Evolutionary conservation across 2,888 invertebrate species (phyloP), one percentile per base, ranked within the genome.

Genomic region (Cephus nigrinus): DNA sequence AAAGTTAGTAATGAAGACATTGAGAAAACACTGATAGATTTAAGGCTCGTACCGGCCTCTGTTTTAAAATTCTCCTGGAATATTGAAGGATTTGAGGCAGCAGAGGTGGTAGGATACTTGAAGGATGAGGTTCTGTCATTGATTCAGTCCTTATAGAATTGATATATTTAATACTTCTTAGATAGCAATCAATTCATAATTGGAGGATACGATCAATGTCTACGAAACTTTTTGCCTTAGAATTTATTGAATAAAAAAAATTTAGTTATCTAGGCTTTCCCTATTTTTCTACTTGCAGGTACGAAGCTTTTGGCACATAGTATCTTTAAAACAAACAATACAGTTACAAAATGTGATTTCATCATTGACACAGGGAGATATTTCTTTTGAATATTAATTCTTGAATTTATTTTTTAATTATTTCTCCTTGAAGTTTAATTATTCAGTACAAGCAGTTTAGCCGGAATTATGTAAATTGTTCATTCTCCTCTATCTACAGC

Each of bases 21-120:
- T 69, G 95, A 95, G 69, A 95, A 94, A 86, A 95, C 95, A 72
- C 93, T 99, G 87, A 94, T 95, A 0, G 96, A 98, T 87, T 93
- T 96, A 75, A 93, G 95, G 84, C 92, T 98, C 81, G 96, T 97
- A 84, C 98, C 98, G 69, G 96, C 98, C 4, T 94, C 95, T 71
- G 93, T 97, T 86, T 92, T 98, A 76, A 95, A 94, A 80, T 97
- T 98, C 91, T 93, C 94, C 68, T 95, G 95, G 94, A 94, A 95
- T 85, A 92, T 92, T 0, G 91, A 94, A 0, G 90, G 91, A 0
- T 93, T 94, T 23, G 92, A 93, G 76, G 92, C 93, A 12, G 91
- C 90, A 69, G 92, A 92, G 75, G 93, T 93, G 30, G 92, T 93
- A 0, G 94, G 94, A 75, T 96, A 93, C 90, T 92, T 97, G 80